phyloP scores from a whole-genome alignment of 2,113 vertebrate species.

The Collichthys lucidus region DNA sequence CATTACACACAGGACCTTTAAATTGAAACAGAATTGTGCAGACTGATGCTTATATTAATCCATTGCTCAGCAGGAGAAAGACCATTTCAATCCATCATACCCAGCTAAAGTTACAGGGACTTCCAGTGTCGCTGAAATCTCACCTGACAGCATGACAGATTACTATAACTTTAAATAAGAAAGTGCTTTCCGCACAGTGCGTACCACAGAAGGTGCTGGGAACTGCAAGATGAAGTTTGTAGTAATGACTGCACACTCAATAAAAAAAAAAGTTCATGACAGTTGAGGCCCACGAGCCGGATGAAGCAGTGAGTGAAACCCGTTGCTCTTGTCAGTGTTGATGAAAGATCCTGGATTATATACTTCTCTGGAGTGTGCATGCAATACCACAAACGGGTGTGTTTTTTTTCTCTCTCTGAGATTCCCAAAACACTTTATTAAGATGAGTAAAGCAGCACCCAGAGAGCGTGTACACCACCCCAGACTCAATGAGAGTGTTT shows the following conservation, averaged over 20 bases:
- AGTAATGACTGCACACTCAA: not conserved
- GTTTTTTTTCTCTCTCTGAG: too few species aligned
- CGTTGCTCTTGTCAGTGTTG: not conserved
- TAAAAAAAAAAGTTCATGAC: not conserved
- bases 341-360: not conserved
- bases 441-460: not conserved
- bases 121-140: not conserved
- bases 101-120: not conserved
- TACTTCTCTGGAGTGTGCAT: not conserved
- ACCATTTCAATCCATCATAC: not conserved
- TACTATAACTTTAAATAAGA: not conserved
- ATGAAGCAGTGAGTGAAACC: not conserved
- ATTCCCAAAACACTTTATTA: not conserved
- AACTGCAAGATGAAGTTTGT: not conserved
- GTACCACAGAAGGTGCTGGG: not conserved
- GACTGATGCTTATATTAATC: conserved; percentile 1
- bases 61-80: not conserved
- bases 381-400: too few species aligned
- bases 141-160: conserved; percentile 8
- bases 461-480: not conserved
- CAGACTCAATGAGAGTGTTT: conserved; percentile 27
- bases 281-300: not conserved
- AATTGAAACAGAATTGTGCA: not conserved
- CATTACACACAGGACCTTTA: not conserved
- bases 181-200: not conserved